Evolutionary conservation across 2,888 invertebrate genomes (phyloP).

Genomic region (Phortica magna): DNA sequence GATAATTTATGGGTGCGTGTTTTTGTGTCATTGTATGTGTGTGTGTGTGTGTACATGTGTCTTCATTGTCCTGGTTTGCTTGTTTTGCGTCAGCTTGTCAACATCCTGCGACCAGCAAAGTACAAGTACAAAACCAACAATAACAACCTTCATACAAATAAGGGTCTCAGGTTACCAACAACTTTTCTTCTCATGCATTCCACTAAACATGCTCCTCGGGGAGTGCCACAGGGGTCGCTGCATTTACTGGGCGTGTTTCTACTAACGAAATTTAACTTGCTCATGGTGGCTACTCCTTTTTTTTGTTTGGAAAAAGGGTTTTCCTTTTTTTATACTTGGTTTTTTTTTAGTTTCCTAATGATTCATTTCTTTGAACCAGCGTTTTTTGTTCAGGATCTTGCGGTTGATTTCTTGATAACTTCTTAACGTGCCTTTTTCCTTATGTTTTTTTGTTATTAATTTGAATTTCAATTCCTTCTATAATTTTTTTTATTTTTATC

Average conservation of each 20-base stretch:
- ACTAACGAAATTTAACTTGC: too few relatives aligned
- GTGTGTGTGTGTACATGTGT: background rate
- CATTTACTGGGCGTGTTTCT: background rate
- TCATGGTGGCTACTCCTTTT: too few relatives aligned
- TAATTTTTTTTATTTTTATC: too few relatives aligned
- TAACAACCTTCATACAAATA: conserved; percentile 22
- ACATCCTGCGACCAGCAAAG: conserved; percentile 15
- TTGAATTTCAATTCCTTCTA: too few relatives aligned
- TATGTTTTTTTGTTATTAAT: too few relatives aligned
- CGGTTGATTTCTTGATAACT: too few relatives aligned
- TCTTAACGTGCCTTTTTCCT: too few relatives aligned
- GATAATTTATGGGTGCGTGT: conserved; percentile 19
- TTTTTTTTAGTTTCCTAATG: too few relatives aligned
- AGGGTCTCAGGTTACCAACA: conserved; percentile 13
- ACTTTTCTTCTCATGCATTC: background rate
- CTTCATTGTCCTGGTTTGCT: conserved; percentile 13
- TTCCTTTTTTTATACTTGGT: too few relatives aligned
- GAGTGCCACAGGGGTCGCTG: background rate
- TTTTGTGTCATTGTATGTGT: background rate
- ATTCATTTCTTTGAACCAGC: too few relatives aligned
- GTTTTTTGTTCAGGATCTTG: too few relatives aligned
- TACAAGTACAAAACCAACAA: conserved; percentile 19
- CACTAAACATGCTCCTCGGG: background rate
- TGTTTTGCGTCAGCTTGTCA: conserved; percentile 16
- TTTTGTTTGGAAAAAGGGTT: too few relatives aligned